phyloP scores from a whole-genome alignment of 2,888 invertebrate species.

The Aleiodes leptofemur region DNA sequence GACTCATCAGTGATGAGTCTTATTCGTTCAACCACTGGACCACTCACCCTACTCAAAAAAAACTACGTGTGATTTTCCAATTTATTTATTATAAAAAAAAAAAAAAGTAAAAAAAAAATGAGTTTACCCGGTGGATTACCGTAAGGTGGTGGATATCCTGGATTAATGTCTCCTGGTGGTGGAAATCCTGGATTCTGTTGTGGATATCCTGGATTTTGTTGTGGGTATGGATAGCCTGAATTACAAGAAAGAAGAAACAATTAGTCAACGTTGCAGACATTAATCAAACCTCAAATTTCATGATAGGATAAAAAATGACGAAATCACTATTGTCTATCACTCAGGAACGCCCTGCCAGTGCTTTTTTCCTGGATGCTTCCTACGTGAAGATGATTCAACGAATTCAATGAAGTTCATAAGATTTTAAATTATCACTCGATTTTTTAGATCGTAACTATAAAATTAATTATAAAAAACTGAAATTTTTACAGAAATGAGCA shows the following conservation, averaged over 20 bases:
- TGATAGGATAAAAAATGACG: constrained; percentile 6
- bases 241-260: constrained; percentile 48
- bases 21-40: too few relatives aligned
- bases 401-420: neutral
- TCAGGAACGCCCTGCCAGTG: neutral
- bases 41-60: too few relatives aligned
- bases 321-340: neutral
- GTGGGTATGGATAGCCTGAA: constrained; percentile 40
- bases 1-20: too few relatives aligned
- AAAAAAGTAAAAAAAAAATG: neutral
- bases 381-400: neutral
- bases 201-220: constrained; percentile 43
- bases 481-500: too few relatives aligned
- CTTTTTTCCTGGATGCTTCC: constrained; percentile 3
- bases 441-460: too few relatives aligned
- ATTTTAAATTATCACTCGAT: too few relatives aligned
- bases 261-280: constrained; percentile 2
- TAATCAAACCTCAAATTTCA: neutral
- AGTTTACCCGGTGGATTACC: constrained; percentile 47
- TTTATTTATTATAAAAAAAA: neutral
- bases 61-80: too few relatives aligned
- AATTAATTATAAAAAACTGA: too few relatives aligned
- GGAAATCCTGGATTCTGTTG: constrained; percentile 45
- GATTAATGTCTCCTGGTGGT: constrained; percentile 56
- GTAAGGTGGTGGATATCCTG: constrained; percentile 62